Evolutionary conservation across 2,113 vertebrate genomes (phyloP), one percentile per base, ranked within the genome.

Genomic region (Xiphorhynchus elegans): DNA sequence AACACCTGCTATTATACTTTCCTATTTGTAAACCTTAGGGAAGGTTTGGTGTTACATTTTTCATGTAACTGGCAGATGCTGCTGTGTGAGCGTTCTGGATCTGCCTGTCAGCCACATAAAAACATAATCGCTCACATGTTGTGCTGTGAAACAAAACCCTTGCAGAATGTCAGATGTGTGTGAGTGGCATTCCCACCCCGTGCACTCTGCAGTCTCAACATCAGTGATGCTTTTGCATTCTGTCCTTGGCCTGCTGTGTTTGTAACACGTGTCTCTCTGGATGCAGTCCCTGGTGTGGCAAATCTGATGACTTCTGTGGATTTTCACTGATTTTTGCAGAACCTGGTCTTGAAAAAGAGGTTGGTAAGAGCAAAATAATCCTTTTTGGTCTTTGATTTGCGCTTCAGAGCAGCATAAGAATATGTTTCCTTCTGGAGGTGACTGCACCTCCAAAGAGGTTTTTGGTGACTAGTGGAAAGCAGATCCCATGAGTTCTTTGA

Each of bases 301-400:
- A 97, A 59, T 99, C 98, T 0, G 99, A 99, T 39, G 99, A 99
- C 95, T 99, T 99, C 81, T 97, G 97, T 52, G 97, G 98, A 76
- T 97, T 98, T 29, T 98, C 98, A n/a, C 84, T 99, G 53, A 99
- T 98, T 96, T 99, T 99, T 96, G 98, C 98, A 68, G 99, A 99
- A 94, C 98, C 98, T n/a, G 97, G 98, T 53, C 97, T 99, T 46
- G 99, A 99, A 96, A 99, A 98, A 84, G 99, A 99, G 99, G 99
- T 99, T 76, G 94, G 98, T 97, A 74, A 87, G 53, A 93, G 24
- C 40, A 82, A 84, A 95, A 39, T 20, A 70, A 83, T 76, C 33
- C 40, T 44, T 81, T 62, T 11, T 42, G 13, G 21, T 44, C 56
- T 67, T 75, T n/a, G 12, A 28, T 44, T 78, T 92, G 58, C 6